A percentile compares a stretch with the other conserved stretches of the same genome.
phyloP scores from a whole-genome alignment of 2,797 vertebrate species.

The Prionace glauca region DNA sequence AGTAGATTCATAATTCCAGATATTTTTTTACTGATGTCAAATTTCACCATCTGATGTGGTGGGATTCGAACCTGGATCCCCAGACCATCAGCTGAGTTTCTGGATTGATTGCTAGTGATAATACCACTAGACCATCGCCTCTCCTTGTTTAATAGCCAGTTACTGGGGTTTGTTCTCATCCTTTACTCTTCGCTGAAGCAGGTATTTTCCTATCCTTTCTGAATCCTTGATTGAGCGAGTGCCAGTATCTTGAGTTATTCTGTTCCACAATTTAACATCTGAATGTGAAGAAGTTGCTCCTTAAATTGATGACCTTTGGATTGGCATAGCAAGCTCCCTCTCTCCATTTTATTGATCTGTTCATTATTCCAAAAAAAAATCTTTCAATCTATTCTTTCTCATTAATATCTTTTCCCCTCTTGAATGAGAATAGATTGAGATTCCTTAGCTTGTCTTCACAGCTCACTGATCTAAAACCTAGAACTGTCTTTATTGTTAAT shows the following conservation, averaged over 20 bases:
- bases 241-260: neutral
- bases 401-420: neutral
- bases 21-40: too few species aligned
- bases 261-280: neutral
- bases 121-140: too few species aligned
- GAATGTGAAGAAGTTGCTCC: neutral
- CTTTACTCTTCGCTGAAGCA: neutral
- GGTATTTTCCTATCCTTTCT: neutral
- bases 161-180: neutral
- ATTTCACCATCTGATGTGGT: too few species aligned
- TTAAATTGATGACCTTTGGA: neutral
- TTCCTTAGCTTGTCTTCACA: neutral
- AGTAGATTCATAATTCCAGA: too few species aligned
- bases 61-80: too few species aligned
- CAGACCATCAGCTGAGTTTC: too few species aligned
- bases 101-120: too few species aligned
- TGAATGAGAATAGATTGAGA: neutral
- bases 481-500: neutral
- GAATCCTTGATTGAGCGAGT: neutral
- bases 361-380: neutral
- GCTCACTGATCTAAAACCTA: conserved; percentile 10
- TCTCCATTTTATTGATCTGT: neutral
- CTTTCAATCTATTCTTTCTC: neutral
- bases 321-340: neutral
- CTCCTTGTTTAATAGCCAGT: neutral